These are phyloP conservation scores for Ephydatia muelleri DNA, from an alignment of 37 sponge, comb jelly and placozoan genomes.

Conservation along the genomic window DNA sequence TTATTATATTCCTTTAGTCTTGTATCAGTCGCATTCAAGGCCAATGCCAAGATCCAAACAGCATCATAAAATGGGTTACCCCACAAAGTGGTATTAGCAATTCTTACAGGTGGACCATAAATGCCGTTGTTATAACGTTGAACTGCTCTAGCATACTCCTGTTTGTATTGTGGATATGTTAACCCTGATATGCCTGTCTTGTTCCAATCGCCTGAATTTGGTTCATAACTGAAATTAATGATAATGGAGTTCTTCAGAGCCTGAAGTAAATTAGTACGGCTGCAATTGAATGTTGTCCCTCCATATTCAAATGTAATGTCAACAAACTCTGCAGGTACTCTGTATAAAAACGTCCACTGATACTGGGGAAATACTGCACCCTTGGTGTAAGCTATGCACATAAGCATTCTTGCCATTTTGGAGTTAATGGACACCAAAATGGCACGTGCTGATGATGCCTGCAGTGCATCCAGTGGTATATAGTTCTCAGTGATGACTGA, in stretches of 20 bases:
- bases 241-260: not conserved
- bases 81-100: not conserved
- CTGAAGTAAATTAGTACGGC: not conserved
- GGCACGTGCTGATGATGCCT: not conserved
- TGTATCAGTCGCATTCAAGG: constrained; percentile 1
- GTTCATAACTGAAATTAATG: not conserved
- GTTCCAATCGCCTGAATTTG: not conserved
- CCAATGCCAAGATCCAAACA: constrained; percentile 34
- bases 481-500: not conserved
- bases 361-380: not conserved
- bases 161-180: constrained; percentile 14
- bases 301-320: not conserved
- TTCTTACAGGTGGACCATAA: not conserved
- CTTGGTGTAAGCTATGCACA: constrained; percentile 19
- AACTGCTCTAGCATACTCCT: constrained; percentile 7
- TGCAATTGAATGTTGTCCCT: not conserved
- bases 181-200: not conserved
- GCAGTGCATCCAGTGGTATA: not conserved
- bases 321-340: not conserved
- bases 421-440: not conserved
- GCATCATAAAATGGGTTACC: constrained; percentile 26
- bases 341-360: constrained; percentile 23
- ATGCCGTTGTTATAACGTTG: not conserved
- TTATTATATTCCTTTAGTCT: not conserved
- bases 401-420: not conserved